Evolutionary conservation across 2,797 vertebrate species (phyloP).

Genomic region (Hyperoplus lanceolatus): DNA sequence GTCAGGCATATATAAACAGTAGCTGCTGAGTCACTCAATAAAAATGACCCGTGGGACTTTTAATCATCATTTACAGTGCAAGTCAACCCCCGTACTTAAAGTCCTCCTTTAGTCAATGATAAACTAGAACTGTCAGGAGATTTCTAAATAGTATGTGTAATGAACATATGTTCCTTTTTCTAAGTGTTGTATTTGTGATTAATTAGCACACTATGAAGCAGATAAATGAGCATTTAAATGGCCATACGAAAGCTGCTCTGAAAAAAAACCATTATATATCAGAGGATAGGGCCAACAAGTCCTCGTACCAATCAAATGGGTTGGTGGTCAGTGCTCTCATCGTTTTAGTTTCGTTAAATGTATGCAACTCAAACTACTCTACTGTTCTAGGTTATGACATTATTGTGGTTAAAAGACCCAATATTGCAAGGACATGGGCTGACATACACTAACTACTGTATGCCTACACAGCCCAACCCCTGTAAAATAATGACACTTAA

Average conservation of each 20-base stretch:
- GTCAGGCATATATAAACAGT: conserved; percentile 24
- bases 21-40: conserved; percentile 31
- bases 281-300: not conserved
- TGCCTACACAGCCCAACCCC: not conserved
- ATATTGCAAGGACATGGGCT: not conserved
- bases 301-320: not conserved
- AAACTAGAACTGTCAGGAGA: conserved; percentile 39
- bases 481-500: not conserved
- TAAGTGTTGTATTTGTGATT: conserved; percentile 34
- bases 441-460: not conserved
- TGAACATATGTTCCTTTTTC: conserved; percentile 2
- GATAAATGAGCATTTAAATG: conserved; percentile 29
- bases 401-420: not conserved
- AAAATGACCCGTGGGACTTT: conserved; percentile 42
- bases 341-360: not conserved
- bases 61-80: conserved; percentile 39
- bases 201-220: conserved; percentile 20
- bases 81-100: conserved; percentile 36
- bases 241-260: conserved; percentile 5
- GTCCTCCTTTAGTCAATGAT: conserved; percentile 33
- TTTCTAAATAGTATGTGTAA: conserved; percentile 38
- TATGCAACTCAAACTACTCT: not conserved
- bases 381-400: not conserved
- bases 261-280: not conserved
- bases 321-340: not conserved